Base-by-base conservation (phyloP, 2,113 vertebrate species). In the Chroicocephalus ridibundus region DNA sequence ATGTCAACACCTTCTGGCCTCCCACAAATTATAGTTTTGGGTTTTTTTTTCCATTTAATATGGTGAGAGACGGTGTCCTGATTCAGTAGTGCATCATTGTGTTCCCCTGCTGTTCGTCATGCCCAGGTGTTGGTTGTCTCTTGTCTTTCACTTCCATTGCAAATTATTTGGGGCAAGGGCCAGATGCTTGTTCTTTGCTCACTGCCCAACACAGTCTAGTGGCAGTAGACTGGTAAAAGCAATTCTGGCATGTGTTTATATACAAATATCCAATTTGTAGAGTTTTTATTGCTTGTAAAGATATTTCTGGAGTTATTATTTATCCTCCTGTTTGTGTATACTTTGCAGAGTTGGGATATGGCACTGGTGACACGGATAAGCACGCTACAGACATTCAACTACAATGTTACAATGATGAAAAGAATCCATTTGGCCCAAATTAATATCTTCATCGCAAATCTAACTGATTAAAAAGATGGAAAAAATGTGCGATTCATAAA, bases 41-140 rank as follows among this genome's bases (percentile, higher is more conserved):
- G 20, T 12, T 49, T 16, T 51, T 75, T 88, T 91, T 64, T 27
- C 42, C 19, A 20, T 66, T 34, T 70, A 38, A 32, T 76, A 31
- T 29, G 47, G 10, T 2, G 5, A 54, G 20, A 87, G 34, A 38
- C 5, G 13, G 19, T 55, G 70, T 51, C 14, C 44, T 46, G 13
- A 29, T 57, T 42, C 17, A 32, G 10, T 14, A 82, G 42, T 12
- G 4, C 24, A 19, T 38, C 0, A 0, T 13, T 91, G 34, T 1
- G 2, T 61, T 80, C 57, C n/a, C 18, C 44, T 75, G 29, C 16
- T 72, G 15, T 77, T 70, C 85, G n/a, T 69, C 49, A 52, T 62
- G 52, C 34, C 20, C 36, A 83, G 34, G 46, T 80, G 61, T 42
- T 60, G 21, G 13, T 36, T 75, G 49, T 55, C 15, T 69, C 38